Conservation (phyloP, 2,888 invertebrate genomes). For the Tridacna gigas region DNA sequence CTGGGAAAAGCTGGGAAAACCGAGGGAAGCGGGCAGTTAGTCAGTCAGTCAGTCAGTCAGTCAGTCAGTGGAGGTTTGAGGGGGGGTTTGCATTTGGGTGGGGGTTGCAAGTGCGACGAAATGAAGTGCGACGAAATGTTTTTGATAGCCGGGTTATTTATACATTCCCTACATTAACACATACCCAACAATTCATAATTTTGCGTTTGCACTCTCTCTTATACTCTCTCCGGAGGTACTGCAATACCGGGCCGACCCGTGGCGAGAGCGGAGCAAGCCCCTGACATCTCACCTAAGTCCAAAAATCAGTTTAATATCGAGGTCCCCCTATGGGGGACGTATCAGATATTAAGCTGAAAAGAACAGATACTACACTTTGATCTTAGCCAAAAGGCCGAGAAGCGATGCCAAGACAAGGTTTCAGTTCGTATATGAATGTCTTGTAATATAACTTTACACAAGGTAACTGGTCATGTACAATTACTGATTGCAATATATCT, state of each 20-base stretch:
- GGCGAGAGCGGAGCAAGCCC: conserved; percentile 89
- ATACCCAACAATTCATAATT: too few relatives aligned
- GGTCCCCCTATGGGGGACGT: conserved; percentile 86
- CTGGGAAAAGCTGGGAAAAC: too few relatives aligned
- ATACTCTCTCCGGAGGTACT: conserved; percentile 88
- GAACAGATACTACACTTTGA: conserved; percentile 87
- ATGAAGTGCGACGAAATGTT: too few relatives aligned
- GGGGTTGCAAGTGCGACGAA: too few relatives aligned
- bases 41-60: too few relatives aligned
- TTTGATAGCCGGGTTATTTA: too few relatives aligned
- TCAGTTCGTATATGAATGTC: not conserved
- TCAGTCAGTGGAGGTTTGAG: too few relatives aligned
- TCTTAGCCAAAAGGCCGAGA: conserved; percentile 73
- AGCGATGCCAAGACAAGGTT: not conserved
- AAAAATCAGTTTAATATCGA: conserved; percentile 83
- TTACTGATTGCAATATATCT: too few relatives aligned
- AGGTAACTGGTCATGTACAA: not conserved
- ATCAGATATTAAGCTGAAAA: conserved; percentile 91
- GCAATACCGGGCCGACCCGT: conserved; percentile 89
- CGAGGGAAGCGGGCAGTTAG: too few relatives aligned
- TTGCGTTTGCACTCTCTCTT: too few relatives aligned
- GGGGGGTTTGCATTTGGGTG: too few relatives aligned
- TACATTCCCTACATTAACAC: too few relatives aligned
- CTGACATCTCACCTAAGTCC: conserved; percentile 81
- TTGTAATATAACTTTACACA: not conserved